These are phyloP conservation scores for Sipha flava DNA, from an alignment of 1,140 invertebrate species.

Conservation along the genomic window DNA sequence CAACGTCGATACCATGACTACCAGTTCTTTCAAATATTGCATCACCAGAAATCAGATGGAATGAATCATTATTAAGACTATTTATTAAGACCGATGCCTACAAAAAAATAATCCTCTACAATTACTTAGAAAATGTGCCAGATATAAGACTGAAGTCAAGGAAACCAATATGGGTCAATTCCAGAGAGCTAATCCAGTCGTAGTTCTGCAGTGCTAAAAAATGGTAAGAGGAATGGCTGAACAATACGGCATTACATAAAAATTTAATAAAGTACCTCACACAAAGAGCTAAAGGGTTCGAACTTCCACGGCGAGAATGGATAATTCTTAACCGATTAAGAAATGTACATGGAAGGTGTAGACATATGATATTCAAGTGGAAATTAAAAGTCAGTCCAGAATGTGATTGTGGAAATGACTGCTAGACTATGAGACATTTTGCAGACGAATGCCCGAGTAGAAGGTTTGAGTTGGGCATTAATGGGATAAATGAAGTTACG, in stretches of 20 bases:
- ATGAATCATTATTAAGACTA: neutral
- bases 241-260: neutral
- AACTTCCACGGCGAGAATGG: neutral
- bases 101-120: neutral
- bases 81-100: neutral
- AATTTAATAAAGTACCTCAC: neutral
- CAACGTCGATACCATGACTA: neutral
- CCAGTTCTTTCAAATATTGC: neutral
- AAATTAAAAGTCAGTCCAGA: neutral
- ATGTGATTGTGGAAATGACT: neutral
- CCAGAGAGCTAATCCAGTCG: neutral
- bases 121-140: neutral
- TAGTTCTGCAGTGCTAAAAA: neutral
- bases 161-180: neutral
- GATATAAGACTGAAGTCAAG: neutral
- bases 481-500: neutral
- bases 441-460: neutral
- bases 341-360: neutral
- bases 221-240: neutral
- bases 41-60: neutral
- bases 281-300: neutral
- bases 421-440: constrained; percentile 14
- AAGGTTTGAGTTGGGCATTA: neutral
- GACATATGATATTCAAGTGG: neutral
- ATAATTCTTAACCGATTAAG: neutral